Conservation (phyloP, 2,797 vertebrate genomes). For the Syngnathus acus region DNA sequence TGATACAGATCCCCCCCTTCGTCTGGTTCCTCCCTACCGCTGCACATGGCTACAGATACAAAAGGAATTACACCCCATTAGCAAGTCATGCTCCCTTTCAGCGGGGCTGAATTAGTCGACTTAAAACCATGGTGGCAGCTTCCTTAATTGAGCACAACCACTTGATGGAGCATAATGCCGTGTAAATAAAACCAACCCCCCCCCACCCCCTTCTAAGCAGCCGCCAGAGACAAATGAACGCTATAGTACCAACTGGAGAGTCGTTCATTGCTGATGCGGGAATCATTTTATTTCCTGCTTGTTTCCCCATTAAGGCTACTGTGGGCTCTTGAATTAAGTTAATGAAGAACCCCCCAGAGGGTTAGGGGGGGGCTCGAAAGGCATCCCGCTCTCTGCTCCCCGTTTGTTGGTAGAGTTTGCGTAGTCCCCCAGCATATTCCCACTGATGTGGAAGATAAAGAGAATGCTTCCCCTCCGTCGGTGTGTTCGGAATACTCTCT, state of each 20-base stretch:
- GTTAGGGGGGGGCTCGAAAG: not conserved
- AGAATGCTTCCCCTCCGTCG: conserved; percentile 61
- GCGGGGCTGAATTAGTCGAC: conserved; percentile 67
- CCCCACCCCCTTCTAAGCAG: conserved; percentile 48
- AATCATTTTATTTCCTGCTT: conserved; percentile 39
- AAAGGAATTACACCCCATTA: conserved; percentile 78
- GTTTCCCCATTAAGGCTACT: not conserved
- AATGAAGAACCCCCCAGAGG: conserved; percentile 49
- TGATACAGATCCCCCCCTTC: conserved; percentile 65
- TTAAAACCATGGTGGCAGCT: conserved; percentile 68
- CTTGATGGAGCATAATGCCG: conserved; percentile 66
- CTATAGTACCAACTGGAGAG: conserved; percentile 48
- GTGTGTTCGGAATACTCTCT: conserved; percentile 66
- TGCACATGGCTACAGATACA: conserved; percentile 66
- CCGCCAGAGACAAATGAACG: conserved; percentile 57
- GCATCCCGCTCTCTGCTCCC: conserved; percentile 41
- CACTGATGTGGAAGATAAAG: conserved; percentile 73
- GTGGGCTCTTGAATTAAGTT: conserved; percentile 67
- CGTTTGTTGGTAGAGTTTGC: conserved; percentile 16
- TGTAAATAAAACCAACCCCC: conserved; percentile 62
- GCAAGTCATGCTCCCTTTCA: conserved; percentile 66
- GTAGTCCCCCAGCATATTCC: conserved; percentile 62
- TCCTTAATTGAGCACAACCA: conserved; percentile 65
- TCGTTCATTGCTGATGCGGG: conserved; percentile 46
- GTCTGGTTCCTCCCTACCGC: conserved; percentile 33